phyloP scores from a whole-genome alignment of 92 coral and sea anemone genomes.

The Phenganax stokvisi region DNA sequence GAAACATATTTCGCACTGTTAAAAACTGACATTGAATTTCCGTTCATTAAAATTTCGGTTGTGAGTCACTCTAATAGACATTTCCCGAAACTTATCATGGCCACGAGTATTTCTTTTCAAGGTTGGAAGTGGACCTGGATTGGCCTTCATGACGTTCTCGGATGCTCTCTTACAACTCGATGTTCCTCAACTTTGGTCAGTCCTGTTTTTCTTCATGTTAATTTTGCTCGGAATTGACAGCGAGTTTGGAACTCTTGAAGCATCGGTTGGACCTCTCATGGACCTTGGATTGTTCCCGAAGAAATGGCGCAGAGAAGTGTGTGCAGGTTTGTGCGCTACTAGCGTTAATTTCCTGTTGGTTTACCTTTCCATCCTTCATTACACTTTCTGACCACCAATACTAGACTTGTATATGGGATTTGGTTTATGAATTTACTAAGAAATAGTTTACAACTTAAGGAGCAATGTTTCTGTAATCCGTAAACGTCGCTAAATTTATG shows the following conservation, averaged over 20 bases:
- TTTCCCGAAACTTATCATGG: not conserved
- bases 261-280: constrained; percentile 86
- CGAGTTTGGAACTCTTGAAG: constrained; percentile 92
- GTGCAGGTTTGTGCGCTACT: constrained; percentile 2
- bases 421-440: no score
- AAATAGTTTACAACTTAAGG: no score
- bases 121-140: constrained; percentile 97
- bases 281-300: constrained; percentile 79
- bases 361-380: no score
- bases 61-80: not conserved
- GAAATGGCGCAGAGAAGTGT: constrained; percentile 46
- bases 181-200: constrained; percentile 91
- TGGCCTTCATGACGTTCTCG: constrained; percentile 96
- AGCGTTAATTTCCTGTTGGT: no score
- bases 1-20: no score
- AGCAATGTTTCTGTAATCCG: no score
- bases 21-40: no score
- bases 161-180: constrained; percentile 85
- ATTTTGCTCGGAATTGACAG: constrained; percentile 96
- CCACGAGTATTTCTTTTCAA: constrained; percentile 20
- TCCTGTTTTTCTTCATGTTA: constrained; percentile 83
- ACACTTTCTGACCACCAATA: no score
- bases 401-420: no score
- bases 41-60: not conserved
- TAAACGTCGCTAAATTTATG: no score